Base-by-base conservation (phyloP, 2,888 invertebrate species). In the Labia minor region DNA sequence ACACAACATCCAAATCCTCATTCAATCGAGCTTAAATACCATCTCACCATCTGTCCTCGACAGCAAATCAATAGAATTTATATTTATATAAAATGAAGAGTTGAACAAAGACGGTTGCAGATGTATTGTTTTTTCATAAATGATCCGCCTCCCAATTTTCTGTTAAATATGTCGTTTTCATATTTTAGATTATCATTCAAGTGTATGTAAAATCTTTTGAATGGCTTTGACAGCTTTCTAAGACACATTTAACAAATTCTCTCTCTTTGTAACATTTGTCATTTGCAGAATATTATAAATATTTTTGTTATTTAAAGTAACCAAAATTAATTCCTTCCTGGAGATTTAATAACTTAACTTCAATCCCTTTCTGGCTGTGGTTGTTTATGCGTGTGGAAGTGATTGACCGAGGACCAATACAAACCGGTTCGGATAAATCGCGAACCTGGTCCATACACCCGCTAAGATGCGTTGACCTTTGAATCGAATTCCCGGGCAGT, bases 391-490 rank as follows among this genome's bases (percentile, higher is more conserved):
- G 26, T 26, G 26, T 49, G 49, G 49, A 49, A 49, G 49, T 49
- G 49, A 49, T 11, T 49, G 49, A 49, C 49, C 49, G 49, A 16
- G 49, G 49, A 49, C 26, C 26, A 8, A 26, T 26, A 26, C 26
- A 26, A 26, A 49, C 49, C 49, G 49, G 49, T 49, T 49, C 14
- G 49, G 49, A 3, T n/a, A 49, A 49, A 10, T 3, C 49, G 49
- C 49, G n/a, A 16, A n/a, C 49, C 49, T 49, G 49, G 49, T 49
- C 49, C 49, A 26, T 49, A 11, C 49, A 49, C 49, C 49, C 49
- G 49, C 49, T 16, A 49, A 49, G 49, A 49, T 49, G 49, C 49
- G 49, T 49, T 49, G 49, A 49, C 49, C 49, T 49, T 16, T 49
- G n/a, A 49, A 49, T 16, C 49, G 49, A 49, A 16, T 49, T 10